A percentile compares a stretch with the other conserved stretches of the same genome.
Conservation (phyloP, 2,113 vertebrate genomes). For the Bettongia penicillata region DNA sequence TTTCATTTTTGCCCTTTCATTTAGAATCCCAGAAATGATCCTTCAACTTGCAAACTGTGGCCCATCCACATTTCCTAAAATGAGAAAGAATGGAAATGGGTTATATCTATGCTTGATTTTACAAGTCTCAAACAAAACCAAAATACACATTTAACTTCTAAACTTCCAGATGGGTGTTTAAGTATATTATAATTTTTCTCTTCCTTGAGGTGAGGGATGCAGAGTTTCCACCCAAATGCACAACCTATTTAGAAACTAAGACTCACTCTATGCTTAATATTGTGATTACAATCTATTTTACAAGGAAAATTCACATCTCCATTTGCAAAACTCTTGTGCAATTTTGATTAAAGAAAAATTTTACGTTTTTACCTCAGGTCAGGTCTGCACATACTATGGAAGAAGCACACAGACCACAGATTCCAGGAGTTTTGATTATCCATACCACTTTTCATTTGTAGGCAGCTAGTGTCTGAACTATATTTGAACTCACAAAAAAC, state of each 20-base stretch:
- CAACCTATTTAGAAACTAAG: slow-evolving; percentile 18
- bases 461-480: no score
- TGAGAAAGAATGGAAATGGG: slow-evolving; percentile 1
- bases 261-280: background rate
- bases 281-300: slow-evolving; percentile 25
- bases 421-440: no score
- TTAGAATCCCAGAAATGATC: slow-evolving; percentile 71
- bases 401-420: no score
- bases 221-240: slow-evolving; percentile 39
- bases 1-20: slow-evolving; percentile 44
- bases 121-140: slow-evolving; percentile 27
- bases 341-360: background rate
- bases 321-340: background rate
- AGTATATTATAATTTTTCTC: slow-evolving; percentile 19
- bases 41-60: slow-evolving; percentile 72
- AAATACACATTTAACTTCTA: background rate
- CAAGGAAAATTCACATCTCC: background rate
- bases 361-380: slow-evolving; percentile 1
- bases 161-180: background rate
- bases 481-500: background rate
- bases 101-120: background rate
- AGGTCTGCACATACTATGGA: background rate
- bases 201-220: slow-evolving; percentile 27
- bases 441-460: no score
- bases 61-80: slow-evolving; percentile 68